Conservation (phyloP, 2,797 vertebrate genomes). For the Oryzias dopingdopingensis region DNA sequence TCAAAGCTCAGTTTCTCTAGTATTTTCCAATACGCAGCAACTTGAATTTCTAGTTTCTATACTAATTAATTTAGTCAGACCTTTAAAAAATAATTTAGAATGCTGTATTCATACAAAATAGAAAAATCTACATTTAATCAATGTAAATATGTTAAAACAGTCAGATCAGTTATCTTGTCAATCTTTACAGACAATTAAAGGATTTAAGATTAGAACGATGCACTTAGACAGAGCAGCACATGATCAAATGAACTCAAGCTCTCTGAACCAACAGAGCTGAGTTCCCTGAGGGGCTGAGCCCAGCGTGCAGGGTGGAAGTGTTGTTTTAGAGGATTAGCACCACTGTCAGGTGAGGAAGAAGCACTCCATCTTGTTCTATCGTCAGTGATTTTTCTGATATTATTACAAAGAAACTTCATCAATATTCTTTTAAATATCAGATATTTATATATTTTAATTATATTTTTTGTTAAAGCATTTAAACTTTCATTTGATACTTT, state of each 20-base stretch:
- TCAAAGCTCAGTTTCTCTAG: constrained; percentile 28
- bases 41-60: constrained; percentile 3
- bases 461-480: neutral
- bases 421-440: neutral
- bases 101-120: constrained; percentile 8
- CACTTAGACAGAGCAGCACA: constrained; percentile 52
- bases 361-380: constrained; percentile 35
- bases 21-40: constrained; percentile 16
- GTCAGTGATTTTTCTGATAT: constrained; percentile 18
- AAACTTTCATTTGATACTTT: constrained; percentile 2
- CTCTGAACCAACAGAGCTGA: constrained; percentile 40
- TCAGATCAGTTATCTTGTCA: constrained; percentile 15
- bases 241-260: constrained; percentile 54
- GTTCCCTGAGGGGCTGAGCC: constrained; percentile 41
- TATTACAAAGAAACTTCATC: neutral
- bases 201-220: constrained; percentile 58
- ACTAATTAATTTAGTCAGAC: neutral
- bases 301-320: constrained; percentile 20
- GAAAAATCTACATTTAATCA: constrained; percentile 28
- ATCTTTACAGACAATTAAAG: constrained; percentile 55
- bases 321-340: constrained; percentile 50
- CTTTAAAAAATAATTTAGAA: constrained; percentile 8
- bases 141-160: constrained; percentile 7
- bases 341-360: constrained; percentile 50
- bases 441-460: neutral